Percentiles rank a stretch among this genome's conserved stretches.
Evolutionary conservation across 2,888 invertebrate genomes (phyloP).

Genomic region (Drosophila acutilabella): DNA sequence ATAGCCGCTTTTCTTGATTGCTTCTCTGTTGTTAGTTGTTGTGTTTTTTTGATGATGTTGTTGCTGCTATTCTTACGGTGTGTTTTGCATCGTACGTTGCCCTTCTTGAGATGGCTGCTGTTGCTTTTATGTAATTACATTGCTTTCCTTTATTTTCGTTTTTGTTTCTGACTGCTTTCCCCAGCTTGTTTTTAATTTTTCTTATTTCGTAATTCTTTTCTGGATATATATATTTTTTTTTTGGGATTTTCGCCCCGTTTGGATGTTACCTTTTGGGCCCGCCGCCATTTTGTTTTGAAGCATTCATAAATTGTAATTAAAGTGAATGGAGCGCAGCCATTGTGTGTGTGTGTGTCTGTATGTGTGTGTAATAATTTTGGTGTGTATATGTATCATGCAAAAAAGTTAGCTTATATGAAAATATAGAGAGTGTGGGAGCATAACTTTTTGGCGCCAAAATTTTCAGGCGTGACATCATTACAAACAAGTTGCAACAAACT

Average conservation of each 20-base stretch:
- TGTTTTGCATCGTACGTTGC: slow-evolving; percentile 68
- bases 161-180: slow-evolving; percentile 10
- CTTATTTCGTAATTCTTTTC: slow-evolving; percentile 5
- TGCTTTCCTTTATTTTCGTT: slow-evolving; percentile 23
- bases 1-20: slow-evolving; percentile 10
- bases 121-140: slow-evolving; percentile 75
- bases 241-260: slow-evolving; percentile 42
- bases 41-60: not conserved
- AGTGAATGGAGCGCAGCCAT: slow-evolving; percentile 41
- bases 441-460: slow-evolving; percentile 54
- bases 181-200: slow-evolving; percentile 23
- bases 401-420: not conserved
- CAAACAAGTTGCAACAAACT: slow-evolving; percentile 62
- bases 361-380: slow-evolving; percentile 6
- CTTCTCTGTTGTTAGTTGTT: not conserved
- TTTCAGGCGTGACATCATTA: slow-evolving; percentile 54
- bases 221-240: slow-evolving; percentile 9
- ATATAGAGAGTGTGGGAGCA: not conserved
- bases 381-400: slow-evolving; percentile 8
- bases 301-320: slow-evolving; percentile 77
- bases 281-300: slow-evolving; percentile 62
- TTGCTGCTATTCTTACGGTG: slow-evolving; percentile 21
- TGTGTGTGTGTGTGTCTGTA: slow-evolving; percentile 2
- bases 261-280: slow-evolving; percentile 50
- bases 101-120: slow-evolving; percentile 41